These are phyloP conservation scores for Microctenopoma lineatum DNA, from an alignment of 2,797 vertebrate genomes.

Conservation along the genomic window DNA sequence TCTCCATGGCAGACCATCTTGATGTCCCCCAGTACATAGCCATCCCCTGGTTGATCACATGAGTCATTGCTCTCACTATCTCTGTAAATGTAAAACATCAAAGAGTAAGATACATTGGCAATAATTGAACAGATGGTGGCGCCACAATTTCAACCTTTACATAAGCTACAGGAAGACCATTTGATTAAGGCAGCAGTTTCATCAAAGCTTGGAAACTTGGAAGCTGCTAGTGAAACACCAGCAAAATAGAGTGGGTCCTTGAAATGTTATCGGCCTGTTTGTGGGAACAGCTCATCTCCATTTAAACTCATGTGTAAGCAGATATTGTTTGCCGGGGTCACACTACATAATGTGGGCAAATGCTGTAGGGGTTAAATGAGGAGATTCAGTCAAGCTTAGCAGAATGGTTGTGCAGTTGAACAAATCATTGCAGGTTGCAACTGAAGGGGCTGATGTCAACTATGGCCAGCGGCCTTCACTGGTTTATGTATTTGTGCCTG, in stretches of 20 bases:
- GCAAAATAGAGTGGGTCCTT: slow-evolving; percentile 7
- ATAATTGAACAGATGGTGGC: slow-evolving; percentile 51
- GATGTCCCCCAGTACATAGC: slow-evolving; percentile 99
- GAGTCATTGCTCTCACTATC: slow-evolving; percentile 97
- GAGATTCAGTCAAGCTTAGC: slow-evolving; percentile 37
- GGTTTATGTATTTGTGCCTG: slow-evolving; percentile 34
- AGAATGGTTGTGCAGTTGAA: slow-evolving; percentile 38
- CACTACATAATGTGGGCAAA: slow-evolving; percentile 30
- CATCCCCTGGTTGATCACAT: slow-evolving; percentile 98
- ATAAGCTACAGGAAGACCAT: background rate
- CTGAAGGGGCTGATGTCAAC: slow-evolving; percentile 29
- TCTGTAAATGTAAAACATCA: slow-evolving; percentile 78
- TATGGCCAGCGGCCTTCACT: slow-evolving; percentile 15
- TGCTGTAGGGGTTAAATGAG: slow-evolving; percentile 46
- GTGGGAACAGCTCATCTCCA: background rate
- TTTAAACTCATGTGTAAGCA: slow-evolving; percentile 27
- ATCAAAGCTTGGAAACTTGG: background rate
- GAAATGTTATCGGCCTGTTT: slow-evolving; percentile 12
- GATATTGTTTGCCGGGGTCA: slow-evolving; percentile 31
- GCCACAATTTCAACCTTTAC: slow-evolving; percentile 37
- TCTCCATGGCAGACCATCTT: slow-evolving; percentile 98
- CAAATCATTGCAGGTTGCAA: slow-evolving; percentile 36
- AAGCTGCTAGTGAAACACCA: background rate
- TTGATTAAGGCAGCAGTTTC: background rate
- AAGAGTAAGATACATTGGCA: slow-evolving; percentile 28